Evolutionary conservation across 2,113 vertebrate species (phyloP).

Genomic region (Heterotilapia buettikoferi): DNA sequence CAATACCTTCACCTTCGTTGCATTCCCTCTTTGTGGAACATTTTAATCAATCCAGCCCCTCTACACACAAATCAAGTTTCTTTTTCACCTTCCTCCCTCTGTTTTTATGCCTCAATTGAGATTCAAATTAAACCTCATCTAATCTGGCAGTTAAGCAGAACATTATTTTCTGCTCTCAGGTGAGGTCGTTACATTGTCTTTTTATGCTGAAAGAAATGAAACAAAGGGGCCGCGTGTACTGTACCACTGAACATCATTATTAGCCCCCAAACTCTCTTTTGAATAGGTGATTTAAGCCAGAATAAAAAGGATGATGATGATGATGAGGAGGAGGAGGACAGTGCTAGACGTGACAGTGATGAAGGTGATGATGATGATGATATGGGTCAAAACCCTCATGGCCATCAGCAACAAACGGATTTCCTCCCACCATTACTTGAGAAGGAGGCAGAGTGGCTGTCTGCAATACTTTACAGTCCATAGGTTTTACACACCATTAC

Average conservation of each 20-base stretch:
- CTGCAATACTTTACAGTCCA: conserved; percentile 14
- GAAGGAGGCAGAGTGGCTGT: not conserved
- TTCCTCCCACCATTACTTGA: conserved; percentile 1
- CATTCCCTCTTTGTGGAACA: conserved; percentile 14
- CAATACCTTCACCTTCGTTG: conserved; percentile 21
- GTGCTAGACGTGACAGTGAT: not conserved
- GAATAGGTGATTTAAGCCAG: not conserved
- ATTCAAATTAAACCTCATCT: conserved; percentile 49
- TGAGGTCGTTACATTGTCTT: conserved; percentile 32
- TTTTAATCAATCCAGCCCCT: conserved; percentile 43
- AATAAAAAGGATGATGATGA: not conserved
- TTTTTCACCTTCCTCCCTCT: not conserved
- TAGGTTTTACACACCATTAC: conserved; percentile 30
- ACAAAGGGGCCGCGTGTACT: not conserved
- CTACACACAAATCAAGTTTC: conserved; percentile 11
- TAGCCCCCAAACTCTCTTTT: not conserved
- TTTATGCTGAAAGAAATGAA: conserved; percentile 9
- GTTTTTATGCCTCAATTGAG: conserved; percentile 16
- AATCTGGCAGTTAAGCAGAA: conserved; percentile 31
- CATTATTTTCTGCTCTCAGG: conserved; percentile 31
- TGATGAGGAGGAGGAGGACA: not conserved
- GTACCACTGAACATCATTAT: not conserved
- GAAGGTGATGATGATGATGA: conserved; percentile 1
- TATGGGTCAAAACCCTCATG: conserved; percentile 26
- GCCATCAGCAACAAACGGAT: not conserved